Evolutionary conservation across 2,113 vertebrate species (phyloP).

Genomic region (Myotis yumanensis): DNA sequence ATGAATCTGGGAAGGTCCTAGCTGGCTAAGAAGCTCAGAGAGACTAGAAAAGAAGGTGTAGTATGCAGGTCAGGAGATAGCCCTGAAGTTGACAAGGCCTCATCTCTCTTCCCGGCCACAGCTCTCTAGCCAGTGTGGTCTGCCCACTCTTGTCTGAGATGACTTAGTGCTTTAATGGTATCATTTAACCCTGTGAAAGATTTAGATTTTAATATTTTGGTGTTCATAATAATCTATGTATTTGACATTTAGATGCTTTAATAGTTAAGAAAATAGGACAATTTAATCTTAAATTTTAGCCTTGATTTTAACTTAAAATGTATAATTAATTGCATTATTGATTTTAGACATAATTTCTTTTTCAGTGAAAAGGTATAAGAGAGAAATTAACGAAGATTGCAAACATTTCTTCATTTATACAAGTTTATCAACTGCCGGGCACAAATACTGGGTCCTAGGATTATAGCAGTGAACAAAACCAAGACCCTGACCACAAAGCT

Average conservation of each 20-base stretch:
- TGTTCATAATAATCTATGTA: not conserved
- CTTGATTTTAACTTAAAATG: not conserved
- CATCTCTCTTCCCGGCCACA: not conserved
- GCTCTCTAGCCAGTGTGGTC: too few relatives aligned
- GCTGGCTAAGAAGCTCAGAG: not conserved
- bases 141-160: not conserved
- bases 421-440: too few relatives aligned
- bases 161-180: not conserved
- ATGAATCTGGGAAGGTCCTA: not conserved
- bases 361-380: not conserved
- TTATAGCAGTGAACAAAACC: not conserved
- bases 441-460: not conserved
- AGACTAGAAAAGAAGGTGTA: rapidly evolving
- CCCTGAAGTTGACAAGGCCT: not conserved
- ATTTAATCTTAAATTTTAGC: not conserved
- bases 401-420: not conserved
- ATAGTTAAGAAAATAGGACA: slow-evolving; percentile 19
- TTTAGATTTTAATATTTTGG: not conserved
- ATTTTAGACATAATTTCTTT: not conserved
- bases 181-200: too few relatives aligned
- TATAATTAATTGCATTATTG: not conserved
- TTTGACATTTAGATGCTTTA: not conserved
- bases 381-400: not conserved
- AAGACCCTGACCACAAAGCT: not conserved
- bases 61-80: too few relatives aligned